Conservation (phyloP, 2,797 vertebrate genomes). For the Parambassis ranga region DNA sequence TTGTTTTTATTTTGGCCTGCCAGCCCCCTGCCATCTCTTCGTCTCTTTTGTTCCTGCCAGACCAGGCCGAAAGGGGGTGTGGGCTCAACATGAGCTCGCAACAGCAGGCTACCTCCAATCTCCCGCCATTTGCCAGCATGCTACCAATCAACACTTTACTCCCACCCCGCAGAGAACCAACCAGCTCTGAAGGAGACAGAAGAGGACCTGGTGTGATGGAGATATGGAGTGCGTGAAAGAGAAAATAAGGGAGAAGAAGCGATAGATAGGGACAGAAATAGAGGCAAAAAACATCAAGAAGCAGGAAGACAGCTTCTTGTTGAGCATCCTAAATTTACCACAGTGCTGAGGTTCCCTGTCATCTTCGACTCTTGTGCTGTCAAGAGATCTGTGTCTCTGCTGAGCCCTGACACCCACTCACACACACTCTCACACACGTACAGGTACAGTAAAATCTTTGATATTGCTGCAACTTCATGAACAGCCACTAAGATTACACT, state of each 20-base stretch:
- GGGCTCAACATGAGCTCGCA: constrained; percentile 39
- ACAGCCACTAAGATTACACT: constrained; percentile 2
- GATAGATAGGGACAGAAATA: constrained; percentile 48
- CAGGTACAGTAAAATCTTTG: constrained; percentile 32
- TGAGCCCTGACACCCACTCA: constrained; percentile 5
- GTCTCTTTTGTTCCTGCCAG: constrained; percentile 55
- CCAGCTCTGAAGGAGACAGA: constrained; percentile 63
- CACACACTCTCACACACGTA: background rate
- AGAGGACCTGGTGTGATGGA: constrained; percentile 50
- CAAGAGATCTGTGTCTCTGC: constrained; percentile 30
- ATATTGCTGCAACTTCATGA: constrained; percentile 17
- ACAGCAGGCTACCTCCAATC: constrained; percentile 56
- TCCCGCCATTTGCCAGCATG: constrained; percentile 72
- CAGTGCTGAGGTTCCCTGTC: constrained; percentile 8
- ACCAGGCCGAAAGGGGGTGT: constrained; percentile 37
- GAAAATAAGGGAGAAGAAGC: constrained; percentile 9
- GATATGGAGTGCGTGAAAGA: constrained; percentile 30
- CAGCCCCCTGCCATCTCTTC: constrained; percentile 3
- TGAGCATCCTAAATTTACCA: constrained; percentile 56
- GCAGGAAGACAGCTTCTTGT: constrained; percentile 34
- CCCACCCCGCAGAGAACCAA: constrained; percentile 55
- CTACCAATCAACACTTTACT: constrained; percentile 79
- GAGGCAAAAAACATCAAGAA: constrained; percentile 39
- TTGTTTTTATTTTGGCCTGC: constrained; percentile 29
- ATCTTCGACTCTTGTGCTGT: constrained; percentile 34